A percentile compares a stretch with the other conserved stretches of the same genome.
Conservation (phyloP, 1,140 invertebrate genomes). For the Rhyacophila brunnea region DNA sequence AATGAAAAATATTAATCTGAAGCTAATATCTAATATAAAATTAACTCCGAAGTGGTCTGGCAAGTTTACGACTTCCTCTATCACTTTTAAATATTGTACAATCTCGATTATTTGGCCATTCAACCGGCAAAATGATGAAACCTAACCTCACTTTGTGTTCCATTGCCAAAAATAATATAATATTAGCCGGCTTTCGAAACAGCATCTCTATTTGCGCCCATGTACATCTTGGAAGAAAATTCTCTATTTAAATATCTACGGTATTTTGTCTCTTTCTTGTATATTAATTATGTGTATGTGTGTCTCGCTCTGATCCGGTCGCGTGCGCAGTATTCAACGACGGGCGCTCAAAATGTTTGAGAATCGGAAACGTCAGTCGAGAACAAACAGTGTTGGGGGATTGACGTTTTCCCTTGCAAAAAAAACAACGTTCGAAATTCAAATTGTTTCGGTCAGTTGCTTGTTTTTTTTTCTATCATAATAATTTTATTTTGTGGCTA, state of each 20-base stretch:
- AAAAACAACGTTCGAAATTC: conserved; percentile 9
- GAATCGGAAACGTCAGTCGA: conserved; percentile 22
- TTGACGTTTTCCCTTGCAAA: conserved; percentile 14
- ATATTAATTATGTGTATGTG: neutral
- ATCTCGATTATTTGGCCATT: too few relatives aligned
- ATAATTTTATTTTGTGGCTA: too few relatives aligned
- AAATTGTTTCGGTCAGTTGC: conserved; percentile 13
- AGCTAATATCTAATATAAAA: too few relatives aligned
- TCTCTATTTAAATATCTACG: too few relatives aligned
- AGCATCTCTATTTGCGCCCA: neutral
- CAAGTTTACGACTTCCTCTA: too few relatives aligned
- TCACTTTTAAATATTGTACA: too few relatives aligned
- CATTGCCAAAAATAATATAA: conserved; percentile 19
- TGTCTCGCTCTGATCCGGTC: conserved; percentile 20
- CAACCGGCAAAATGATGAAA: conserved; percentile 7
- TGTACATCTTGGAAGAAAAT: neutral
- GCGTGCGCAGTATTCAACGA: conserved; percentile 19
- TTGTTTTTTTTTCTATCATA: conserved; percentile 10
- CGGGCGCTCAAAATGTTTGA: neutral
- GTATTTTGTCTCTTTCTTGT: conserved; percentile 6
- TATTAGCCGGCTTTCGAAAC: conserved; percentile 22
- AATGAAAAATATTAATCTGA: too few relatives aligned
- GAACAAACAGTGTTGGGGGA: neutral
- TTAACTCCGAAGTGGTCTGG: too few relatives aligned
- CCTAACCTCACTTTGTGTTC: conserved; percentile 18